These are phyloP conservation scores for Scarus forsteni DNA, from an alignment of 2,797 vertebrate genomes.

Conservation along the genomic window DNA sequence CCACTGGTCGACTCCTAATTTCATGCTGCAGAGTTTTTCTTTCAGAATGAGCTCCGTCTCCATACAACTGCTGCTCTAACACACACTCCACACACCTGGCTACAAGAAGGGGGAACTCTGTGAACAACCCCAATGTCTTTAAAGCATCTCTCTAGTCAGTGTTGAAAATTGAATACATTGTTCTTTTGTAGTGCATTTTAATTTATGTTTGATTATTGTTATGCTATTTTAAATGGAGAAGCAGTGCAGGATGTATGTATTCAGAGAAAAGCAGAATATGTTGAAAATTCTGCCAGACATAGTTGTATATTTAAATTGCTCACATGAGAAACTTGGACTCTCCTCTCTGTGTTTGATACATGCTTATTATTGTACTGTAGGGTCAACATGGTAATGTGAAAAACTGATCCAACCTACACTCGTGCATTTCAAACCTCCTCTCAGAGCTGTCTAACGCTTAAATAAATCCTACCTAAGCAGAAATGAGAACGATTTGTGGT, in stretches of 20 bases:
- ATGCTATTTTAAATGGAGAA: slow-evolving; percentile 78
- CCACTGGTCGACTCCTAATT: background rate
- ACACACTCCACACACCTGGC: slow-evolving; percentile 42
- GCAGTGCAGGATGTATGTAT: slow-evolving; percentile 77
- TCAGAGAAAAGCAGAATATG: slow-evolving; percentile 64
- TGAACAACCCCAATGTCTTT: slow-evolving; percentile 51
- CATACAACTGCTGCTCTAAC: slow-evolving; percentile 49
- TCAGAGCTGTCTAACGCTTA: slow-evolving; percentile 44
- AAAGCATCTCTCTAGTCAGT: slow-evolving; percentile 77
- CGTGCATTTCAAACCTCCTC: slow-evolving; percentile 28
- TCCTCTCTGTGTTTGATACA: slow-evolving; percentile 73
- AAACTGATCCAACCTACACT: slow-evolving; percentile 42
- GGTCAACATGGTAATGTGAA: slow-evolving; percentile 66
- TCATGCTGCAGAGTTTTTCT: slow-evolving; percentile 56
- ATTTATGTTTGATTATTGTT: slow-evolving; percentile 85
- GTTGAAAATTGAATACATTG: slow-evolving; percentile 61
- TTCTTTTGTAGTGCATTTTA: slow-evolving; percentile 80
- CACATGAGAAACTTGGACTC: slow-evolving; percentile 56
- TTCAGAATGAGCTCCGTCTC: slow-evolving; percentile 26
- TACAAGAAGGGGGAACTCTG: slow-evolving; percentile 48
- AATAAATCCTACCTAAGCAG: slow-evolving; percentile 47
- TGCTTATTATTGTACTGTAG: slow-evolving; percentile 75
- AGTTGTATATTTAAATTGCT: slow-evolving; percentile 82
- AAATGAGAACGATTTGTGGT: slow-evolving; percentile 15
- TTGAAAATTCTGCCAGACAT: slow-evolving; percentile 70